Conservation (phyloP, 2,888 invertebrate species). For the Chrysomela aeneicollis region DNA sequence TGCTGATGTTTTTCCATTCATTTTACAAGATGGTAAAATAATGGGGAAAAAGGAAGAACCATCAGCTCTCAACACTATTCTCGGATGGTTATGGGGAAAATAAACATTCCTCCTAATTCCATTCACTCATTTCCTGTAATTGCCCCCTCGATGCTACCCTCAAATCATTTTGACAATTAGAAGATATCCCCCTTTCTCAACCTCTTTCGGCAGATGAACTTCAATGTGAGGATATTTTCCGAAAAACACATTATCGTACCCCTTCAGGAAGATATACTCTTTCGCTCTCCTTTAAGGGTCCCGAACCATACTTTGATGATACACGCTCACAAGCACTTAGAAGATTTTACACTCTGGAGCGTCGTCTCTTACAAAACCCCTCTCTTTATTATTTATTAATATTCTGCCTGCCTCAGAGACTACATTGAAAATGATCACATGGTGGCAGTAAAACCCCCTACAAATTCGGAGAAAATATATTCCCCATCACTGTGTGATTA, state of each 20-base stretch:
- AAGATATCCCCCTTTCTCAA: not conserved
- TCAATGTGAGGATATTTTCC: not conserved
- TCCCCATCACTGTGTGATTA: constrained; percentile 8
- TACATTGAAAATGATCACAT: constrained; percentile 5
- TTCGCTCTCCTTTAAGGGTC: not conserved
- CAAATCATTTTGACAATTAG: not conserved
- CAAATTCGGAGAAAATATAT: not conserved
- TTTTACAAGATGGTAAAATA: constrained; percentile 1
- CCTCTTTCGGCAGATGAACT: not conserved
- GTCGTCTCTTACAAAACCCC: not conserved
- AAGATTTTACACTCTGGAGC: not conserved
- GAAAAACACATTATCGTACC: not conserved
- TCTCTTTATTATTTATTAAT: constrained; percentile 1
- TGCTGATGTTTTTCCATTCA: constrained; percentile 3
- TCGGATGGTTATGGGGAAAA: constrained; percentile 2
- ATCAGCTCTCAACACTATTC: not conserved
- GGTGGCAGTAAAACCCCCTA: not conserved
- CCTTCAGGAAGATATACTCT: not conserved
- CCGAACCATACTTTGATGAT: not conserved
- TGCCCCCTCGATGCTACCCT: not conserved
- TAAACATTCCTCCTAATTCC: not conserved
- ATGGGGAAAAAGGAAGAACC: not conserved
- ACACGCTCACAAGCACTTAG: constrained; percentile 3
- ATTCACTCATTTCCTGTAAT: not conserved
- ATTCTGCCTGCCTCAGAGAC: constrained; percentile 4